Conservation (phyloP, 2,113 vertebrate genomes). For the Lynx canadensis region DNA sequence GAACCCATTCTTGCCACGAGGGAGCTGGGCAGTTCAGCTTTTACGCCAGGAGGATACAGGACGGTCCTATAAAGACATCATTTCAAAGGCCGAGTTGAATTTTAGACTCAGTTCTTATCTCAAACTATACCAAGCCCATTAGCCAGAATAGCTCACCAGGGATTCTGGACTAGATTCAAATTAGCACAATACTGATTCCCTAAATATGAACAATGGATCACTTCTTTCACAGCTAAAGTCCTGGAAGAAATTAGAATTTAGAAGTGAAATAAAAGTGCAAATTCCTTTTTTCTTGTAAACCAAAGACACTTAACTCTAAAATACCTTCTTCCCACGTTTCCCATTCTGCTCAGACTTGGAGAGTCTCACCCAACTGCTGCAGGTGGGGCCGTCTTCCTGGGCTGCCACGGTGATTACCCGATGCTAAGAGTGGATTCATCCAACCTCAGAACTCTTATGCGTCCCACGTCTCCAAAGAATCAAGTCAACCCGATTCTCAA, state of each 20-base stretch:
- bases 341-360: neutral
- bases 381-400: neutral
- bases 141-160: neutral
- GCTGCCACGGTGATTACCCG: neutral
- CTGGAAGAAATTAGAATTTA: constrained; percentile 25
- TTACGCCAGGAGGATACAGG: neutral
- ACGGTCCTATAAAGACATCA: neutral
- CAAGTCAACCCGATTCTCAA: neutral
- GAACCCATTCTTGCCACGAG: neutral
- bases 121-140: neutral
- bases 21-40: neutral
- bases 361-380: neutral
- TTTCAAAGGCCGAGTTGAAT: constrained; percentile 11
- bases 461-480: neutral
- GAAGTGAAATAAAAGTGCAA: constrained; percentile 48
- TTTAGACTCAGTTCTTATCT: constrained; percentile 10
- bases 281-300: neutral
- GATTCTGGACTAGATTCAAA: neutral
- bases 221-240: neutral
- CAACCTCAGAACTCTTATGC: neutral
- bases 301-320: constrained; percentile 36
- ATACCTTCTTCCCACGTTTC: neutral
- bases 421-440: neutral
- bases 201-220: neutral
- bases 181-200: neutral